A percentile compares a stretch with the other conserved stretches of the same genome.
Evolutionary conservation across 1,140 invertebrate genomes (phyloP).

Genomic region (Drosophila paulistorum): DNA sequence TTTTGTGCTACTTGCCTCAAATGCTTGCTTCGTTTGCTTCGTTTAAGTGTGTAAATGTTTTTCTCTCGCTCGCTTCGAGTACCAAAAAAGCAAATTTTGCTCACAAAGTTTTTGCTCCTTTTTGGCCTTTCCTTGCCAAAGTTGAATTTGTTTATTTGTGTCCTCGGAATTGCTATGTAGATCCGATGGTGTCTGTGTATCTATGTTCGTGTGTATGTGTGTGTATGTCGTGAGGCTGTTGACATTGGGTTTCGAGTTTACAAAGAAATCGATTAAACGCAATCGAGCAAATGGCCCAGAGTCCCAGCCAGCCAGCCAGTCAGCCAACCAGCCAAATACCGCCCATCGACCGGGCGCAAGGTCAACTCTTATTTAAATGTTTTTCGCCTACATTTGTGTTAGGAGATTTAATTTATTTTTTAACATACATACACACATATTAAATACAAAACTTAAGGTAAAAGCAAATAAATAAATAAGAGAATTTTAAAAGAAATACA

Average conservation of each 20-base stretch:
- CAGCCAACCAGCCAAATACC: constrained; percentile 19
- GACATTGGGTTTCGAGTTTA: constrained; percentile 66
- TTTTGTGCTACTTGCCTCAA: constrained; percentile 36
- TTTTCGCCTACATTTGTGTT: constrained; percentile 34
- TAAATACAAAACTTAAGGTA: constrained; percentile 24
- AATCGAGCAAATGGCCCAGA: constrained; percentile 63
- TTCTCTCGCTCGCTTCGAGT: constrained; percentile 30
- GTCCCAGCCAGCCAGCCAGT: constrained; percentile 16
- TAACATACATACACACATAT: constrained; percentile 23
- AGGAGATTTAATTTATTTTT: constrained; percentile 37
- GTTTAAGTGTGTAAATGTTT: constrained; percentile 64
- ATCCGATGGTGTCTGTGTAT: constrained; percentile 20
- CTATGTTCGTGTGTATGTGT: constrained; percentile 27
- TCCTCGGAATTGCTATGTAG: constrained; percentile 7
- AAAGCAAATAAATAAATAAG: constrained; percentile 22
- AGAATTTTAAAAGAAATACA: constrained; percentile 27
- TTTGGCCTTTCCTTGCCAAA: constrained; percentile 26
- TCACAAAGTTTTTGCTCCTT: constrained; percentile 35
- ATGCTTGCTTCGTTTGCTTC: constrained; percentile 45
- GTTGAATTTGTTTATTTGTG: constrained; percentile 50
- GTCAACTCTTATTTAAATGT: constrained; percentile 57
- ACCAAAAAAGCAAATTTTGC: constrained; percentile 44
- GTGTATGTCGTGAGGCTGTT: constrained; percentile 51
- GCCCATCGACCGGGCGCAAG: constrained; percentile 34
- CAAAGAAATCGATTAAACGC: constrained; percentile 69